Evolutionary conservation across 2,888 invertebrate genomes (phyloP), one percentile per base, ranked within the genome.

Genomic region (Nomada hirtipes): DNA sequence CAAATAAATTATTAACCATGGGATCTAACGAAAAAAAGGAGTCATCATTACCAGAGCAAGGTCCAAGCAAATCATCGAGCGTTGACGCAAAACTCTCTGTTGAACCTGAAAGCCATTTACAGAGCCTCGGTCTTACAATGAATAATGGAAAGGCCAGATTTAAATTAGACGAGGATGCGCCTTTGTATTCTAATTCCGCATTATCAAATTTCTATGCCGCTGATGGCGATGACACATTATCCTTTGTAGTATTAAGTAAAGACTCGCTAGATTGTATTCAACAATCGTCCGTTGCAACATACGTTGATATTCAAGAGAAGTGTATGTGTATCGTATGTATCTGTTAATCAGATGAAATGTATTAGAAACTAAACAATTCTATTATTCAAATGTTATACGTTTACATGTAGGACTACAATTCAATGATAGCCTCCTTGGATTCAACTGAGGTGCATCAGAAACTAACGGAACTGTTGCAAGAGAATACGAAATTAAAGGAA

Each of bases 401-500:
- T 79, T 70, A 0, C 65, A 80, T 85, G 9, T 36, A 93, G 93
- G 92, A 93, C 83, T 91, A 88, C 20, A 85, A 84, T 52, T 89
- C 91, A 0, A 83, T 91, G 36, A 87, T 92, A 73, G 89, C 91
- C 10, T 88, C 88, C 15, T 86, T 92, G 79, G 90, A 83, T 79
- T 94, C 94, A 0, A 94, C 93, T 11, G 95, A 95, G 55, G 91
- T 95, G 7, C 94, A 95, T 88, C 93, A 94, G 82, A 94, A 94
- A 15, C 94, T 96, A 74, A 94, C 94, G 0, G 95, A 95, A 68
- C 88, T 96, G 0, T 91, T 95, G 0, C 95, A 95, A 82, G 96
- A 96, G 90, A 96, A 96, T 89, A 89, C 94, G 0, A 94, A 95
- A 42, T 91, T 96, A 53, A 95, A 95, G 91, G 96, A 96, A 85